A percentile compares a stretch with the other conserved stretches of the same genome.
Conservation (phyloP, 2,113 vertebrate species). For the Dicaeum eximium region DNA sequence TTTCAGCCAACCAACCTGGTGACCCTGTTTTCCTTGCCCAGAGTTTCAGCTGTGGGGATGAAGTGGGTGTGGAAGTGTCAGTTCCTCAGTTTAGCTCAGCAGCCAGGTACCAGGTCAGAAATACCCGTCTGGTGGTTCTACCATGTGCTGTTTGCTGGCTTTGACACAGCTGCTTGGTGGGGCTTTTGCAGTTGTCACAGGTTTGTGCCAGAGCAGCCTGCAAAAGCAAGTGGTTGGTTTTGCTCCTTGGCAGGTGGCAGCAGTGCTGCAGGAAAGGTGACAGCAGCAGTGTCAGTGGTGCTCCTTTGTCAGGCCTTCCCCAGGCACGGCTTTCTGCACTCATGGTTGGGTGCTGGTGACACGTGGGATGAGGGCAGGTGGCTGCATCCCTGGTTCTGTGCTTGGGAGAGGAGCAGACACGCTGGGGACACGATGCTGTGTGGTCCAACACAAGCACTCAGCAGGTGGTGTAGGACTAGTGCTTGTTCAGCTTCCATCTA, state of each 20-base stretch:
- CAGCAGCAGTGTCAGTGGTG: rapidly evolving
- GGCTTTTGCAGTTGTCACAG: background rate
- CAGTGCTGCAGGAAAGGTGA: background rate
- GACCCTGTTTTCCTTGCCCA: background rate
- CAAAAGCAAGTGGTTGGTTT: background rate
- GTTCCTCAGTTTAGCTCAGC: background rate
- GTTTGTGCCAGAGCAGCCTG: background rate
- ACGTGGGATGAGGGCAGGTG: rapidly evolving
- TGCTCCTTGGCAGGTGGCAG: background rate
- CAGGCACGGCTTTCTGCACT: background rate
- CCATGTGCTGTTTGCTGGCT: background rate
- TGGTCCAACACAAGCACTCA: background rate
- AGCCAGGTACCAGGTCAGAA: rapidly evolving
- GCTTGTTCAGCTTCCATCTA: rapidly evolving
- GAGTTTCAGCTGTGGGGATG: background rate
- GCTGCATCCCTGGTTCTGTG: rapidly evolving
- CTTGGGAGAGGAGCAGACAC: rapidly evolving
- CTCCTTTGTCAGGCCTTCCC: background rate
- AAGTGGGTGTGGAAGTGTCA: background rate
- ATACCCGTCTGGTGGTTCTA: rapidly evolving
- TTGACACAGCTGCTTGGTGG: background rate
- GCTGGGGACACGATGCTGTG: rapidly evolving
- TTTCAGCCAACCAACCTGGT: rapidly evolving
- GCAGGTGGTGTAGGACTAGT: rapidly evolving
- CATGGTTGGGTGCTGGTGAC: background rate